These are phyloP conservation scores for Onthophagus sagittarius DNA, from an alignment of 2,888 invertebrate genomes.

Conservation along the genomic window DNA sequence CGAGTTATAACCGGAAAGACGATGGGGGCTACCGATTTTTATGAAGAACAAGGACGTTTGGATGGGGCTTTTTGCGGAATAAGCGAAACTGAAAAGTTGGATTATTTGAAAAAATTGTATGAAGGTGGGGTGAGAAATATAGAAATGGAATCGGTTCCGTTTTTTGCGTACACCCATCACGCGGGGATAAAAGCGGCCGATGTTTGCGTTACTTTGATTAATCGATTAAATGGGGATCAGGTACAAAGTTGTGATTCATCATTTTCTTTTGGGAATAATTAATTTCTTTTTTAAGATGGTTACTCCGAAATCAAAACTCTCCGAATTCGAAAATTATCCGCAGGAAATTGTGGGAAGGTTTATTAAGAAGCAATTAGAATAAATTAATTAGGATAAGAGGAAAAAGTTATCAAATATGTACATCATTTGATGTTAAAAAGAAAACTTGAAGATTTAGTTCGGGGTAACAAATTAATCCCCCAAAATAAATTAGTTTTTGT, in stretches of 20 bases:
- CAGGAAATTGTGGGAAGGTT: conserved; percentile 4
- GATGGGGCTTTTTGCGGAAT: conserved; percentile 7
- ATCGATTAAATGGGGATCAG: conserved; percentile 7
- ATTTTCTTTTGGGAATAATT: not conserved
- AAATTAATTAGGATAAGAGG: not conserved
- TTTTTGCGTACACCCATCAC: conserved; percentile 2
- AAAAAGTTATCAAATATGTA: no score
- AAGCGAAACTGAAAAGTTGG: not conserved
- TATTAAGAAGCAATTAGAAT: not conserved
- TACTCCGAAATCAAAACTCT: not conserved
- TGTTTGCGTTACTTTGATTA: conserved; percentile 3
- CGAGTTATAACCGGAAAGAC: conserved; percentile 63
- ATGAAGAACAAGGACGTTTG: conserved; percentile 51
- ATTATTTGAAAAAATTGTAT: not conserved
- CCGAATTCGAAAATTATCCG: conserved; percentile 1
- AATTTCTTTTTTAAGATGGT: not conserved
- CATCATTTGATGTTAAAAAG: no score
- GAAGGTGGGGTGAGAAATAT: conserved; percentile 1
- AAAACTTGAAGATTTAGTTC: no score
- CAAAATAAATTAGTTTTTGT: no score
- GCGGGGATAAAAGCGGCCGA: conserved; percentile 1
- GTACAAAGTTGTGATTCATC: not conserved
- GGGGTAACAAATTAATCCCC: no score
- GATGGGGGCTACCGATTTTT: conserved; percentile 76
- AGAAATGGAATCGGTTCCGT: conserved; percentile 2